A percentile compares a stretch with the other conserved stretches of the same genome.
phyloP scores from a whole-genome alignment of 2,888 invertebrate genomes.

The Ormyrus labotus region DNA sequence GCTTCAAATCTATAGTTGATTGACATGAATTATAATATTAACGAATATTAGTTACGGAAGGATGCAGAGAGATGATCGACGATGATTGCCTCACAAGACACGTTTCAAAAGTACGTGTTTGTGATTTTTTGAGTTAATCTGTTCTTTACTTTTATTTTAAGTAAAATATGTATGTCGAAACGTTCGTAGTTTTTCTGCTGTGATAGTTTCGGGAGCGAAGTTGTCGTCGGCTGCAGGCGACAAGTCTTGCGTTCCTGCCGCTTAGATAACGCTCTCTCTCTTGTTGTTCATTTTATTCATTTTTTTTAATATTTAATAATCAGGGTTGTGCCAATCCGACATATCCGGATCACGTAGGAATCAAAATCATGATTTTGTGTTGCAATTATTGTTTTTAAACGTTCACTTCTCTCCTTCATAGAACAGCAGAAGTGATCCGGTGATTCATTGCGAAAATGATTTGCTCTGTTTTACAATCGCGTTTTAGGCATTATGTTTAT shows the following conservation, averaged over 20 bases:
- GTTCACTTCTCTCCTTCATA: slow-evolving; percentile 37
- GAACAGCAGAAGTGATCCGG: slow-evolving; percentile 40
- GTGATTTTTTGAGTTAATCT: slow-evolving; percentile 18
- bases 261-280: slow-evolving; percentile 58
- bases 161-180: slow-evolving; percentile 63
- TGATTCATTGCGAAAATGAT: slow-evolving; percentile 38
- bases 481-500: slow-evolving; percentile 42
- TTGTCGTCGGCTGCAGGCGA: slow-evolving; percentile 66
- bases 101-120: slow-evolving; percentile 57
- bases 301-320: slow-evolving; percentile 43
- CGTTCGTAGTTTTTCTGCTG: slow-evolving; percentile 46
- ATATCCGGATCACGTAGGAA: slow-evolving; percentile 52
- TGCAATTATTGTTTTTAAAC: slow-evolving; percentile 32
- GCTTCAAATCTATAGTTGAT: slow-evolving; percentile 62
- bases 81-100: slow-evolving; percentile 63
- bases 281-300: slow-evolving; percentile 27
- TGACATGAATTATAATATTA: slow-evolving; percentile 62
- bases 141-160: slow-evolving; percentile 56
- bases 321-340: slow-evolving; percentile 53
- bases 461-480: slow-evolving; percentile 55
- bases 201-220: slow-evolving; percentile 53
- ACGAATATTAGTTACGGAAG: slow-evolving; percentile 59
- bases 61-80: slow-evolving; percentile 64
- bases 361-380: slow-evolving; percentile 58
- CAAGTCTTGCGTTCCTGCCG: slow-evolving; percentile 67